These are phyloP conservation scores for Drosophila kikkawai DNA, from an alignment of 1,140 invertebrate species.

Conservation along the genomic window DNA sequence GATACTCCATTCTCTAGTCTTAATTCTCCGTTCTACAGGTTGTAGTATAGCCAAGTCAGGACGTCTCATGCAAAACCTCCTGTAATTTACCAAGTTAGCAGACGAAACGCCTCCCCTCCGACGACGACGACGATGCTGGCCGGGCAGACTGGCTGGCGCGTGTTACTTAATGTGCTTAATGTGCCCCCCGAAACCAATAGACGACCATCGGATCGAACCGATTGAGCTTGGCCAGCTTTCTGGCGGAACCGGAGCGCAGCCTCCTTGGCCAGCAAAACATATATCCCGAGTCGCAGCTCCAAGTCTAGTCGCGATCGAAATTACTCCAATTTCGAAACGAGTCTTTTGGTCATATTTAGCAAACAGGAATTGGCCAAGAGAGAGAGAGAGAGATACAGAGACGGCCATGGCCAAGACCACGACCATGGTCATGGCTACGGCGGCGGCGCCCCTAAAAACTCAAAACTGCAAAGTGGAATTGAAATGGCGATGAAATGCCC, in stretches of 20 bases:
- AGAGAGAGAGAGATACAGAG: not conserved
- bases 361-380: constrained; percentile 72
- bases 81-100: constrained; percentile 58
- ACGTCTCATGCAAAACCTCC: constrained; percentile 42
- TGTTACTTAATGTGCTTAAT: constrained; percentile 74
- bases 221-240: constrained; percentile 50
- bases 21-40: not conserved
- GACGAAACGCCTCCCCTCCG: constrained; percentile 23
- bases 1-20: not conserved
- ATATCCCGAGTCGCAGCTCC: constrained; percentile 5
- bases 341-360: constrained; percentile 82
- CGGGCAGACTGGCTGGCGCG: constrained; percentile 50
- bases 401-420: not conserved
- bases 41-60: not conserved
- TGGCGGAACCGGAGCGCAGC: constrained; percentile 66
- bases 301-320: constrained; percentile 61
- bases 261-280: not conserved
- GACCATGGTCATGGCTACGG: not conserved
- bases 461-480: constrained; percentile 67
- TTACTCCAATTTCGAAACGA: constrained; percentile 84
- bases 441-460: constrained; percentile 39
- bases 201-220: constrained; percentile 20
- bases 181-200: constrained; percentile 22
- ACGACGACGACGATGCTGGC: not conserved
- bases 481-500: constrained; percentile 84